Evolutionary conservation across 2,888 invertebrate species (phyloP), one percentile per base, ranked within the genome.

Genomic region (Muschampia staudingeri): DNA sequence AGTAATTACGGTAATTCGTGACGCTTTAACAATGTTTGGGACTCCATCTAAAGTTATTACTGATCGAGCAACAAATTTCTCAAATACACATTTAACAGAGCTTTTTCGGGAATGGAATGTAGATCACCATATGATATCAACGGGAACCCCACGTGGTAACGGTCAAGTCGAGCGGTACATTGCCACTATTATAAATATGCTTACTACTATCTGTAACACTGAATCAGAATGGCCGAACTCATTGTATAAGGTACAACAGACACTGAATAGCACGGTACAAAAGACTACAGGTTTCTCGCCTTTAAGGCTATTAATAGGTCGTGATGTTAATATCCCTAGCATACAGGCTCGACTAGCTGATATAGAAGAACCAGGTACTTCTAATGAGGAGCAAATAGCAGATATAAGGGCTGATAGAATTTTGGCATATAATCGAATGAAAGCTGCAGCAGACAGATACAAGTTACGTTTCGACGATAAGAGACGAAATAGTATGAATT

Each of bases 191-290:
- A 82, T 52, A 11, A 72, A 85, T 67, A 86, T 85, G 85, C n/a
- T 87, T 6, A 83, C 6, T 44, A 83, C 85, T 30, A 76, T 48
- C 0, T 84, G 82, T 78, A 84, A 67, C n/a, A 70, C 70, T 72
- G 81, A 78, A 19, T 0, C 85, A 85, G 85, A 85, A 11, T 86
- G 86, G 86, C 87, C 86, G 78, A 87, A 61, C 84, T 76, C 4
- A 1, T 77, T 86, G 40, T 86, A 79, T 76, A 86, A 82, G 30
- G 85, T 87, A 2, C 89, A 90, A 52, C 86, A 83, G 70, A 12
- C 78, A 12, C 14, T 86, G 5, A 85, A 86, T 56, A 85, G 75
- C n/a, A 86, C 86, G 2, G n/a, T 82, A 34, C 85, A 86, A 72
- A 86, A 85, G 75, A 80, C 83, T 2, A 84, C 82, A 0, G 85